Base-by-base conservation (phyloP, 2,113 vertebrate genomes). In the Corydoras sp. region DNA sequence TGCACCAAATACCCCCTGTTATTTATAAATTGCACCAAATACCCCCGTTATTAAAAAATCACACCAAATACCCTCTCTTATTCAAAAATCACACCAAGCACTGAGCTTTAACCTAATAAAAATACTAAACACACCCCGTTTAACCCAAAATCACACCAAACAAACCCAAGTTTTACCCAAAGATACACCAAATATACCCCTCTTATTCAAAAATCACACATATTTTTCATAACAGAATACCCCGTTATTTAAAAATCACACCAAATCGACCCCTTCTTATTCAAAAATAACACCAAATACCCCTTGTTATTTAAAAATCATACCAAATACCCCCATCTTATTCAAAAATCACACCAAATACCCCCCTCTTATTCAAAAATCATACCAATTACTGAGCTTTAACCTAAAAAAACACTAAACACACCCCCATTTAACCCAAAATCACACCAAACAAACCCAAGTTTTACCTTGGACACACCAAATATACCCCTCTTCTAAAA, bases 361-460 rank as follows among this genome's bases (percentile, higher is more conserved):
- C 53, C 55, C 48, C 11, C 4, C 29, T 10, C 18, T 68, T 9
- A 61, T 24, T 48, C 31, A 8, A 4, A 8, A 13, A 29, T 50
- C 59, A 12, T 15, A 58, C n/a, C n/a, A n/a, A n/a, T n/a, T n/a
- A n/a, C n/a, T n/a, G n/a, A n/a, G n/a, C n/a, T n/a, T n/a, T n/a
- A n/a, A n/a, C n/a, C n/a, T n/a, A n/a, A n/a, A n/a, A n/a, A n/a
- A n/a, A n/a, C n/a, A n/a, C 18, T n/a, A 54, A 54, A 5, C 62
- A 49, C 71, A 50, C 35, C 18, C 48, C 2, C 2, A 11, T 9
- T 66, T 0, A 73, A 7, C 30, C 8, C 12, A 15, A 56, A 30
- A 61, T 54, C 73, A 65, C 71, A 63, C 55, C 77, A 3, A 35
- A 35, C n/a, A n/a, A n/a, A n/a, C n/a, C n/a, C n/a, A n/a, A n/a